phyloP scores from a whole-genome alignment of 2,888 invertebrate genomes.

The Rhagium mordax region DNA sequence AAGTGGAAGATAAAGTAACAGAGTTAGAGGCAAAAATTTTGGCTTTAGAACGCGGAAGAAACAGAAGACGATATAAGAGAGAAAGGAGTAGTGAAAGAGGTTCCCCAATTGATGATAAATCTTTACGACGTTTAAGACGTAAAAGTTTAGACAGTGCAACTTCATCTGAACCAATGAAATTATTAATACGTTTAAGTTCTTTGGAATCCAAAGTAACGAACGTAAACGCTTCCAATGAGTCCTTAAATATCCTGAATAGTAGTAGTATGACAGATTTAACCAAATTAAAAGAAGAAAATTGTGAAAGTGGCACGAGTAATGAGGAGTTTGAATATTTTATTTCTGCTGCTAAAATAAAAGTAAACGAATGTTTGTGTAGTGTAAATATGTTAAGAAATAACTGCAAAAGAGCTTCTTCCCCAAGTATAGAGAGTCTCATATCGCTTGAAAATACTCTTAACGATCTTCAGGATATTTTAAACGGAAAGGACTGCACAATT shows the following conservation, averaged over 20 bases:
- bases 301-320: conserved; percentile 66
- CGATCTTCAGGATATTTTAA: conserved; percentile 77
- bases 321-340: conserved; percentile 77
- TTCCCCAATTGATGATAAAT: conserved; percentile 65
- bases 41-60: conserved; percentile 74
- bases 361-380: conserved; percentile 79
- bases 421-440: conserved; percentile 78
- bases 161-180: conserved; percentile 85
- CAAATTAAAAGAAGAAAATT: conserved; percentile 54
- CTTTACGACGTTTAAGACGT: conserved; percentile 73
- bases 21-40: conserved; percentile 86
- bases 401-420: conserved; percentile 77
- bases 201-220: conserved; percentile 84
- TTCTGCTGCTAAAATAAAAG: conserved; percentile 77
- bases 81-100: conserved; percentile 69
- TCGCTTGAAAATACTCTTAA: conserved; percentile 78
- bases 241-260: conserved; percentile 70
- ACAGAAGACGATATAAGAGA: conserved; percentile 69
- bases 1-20: conserved; percentile 88
- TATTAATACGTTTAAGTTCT: conserved; percentile 82
- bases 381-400: conserved; percentile 77
- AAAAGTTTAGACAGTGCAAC: conserved; percentile 86
- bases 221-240: conserved; percentile 76
- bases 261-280: conserved; percentile 68
- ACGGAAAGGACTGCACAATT: conserved; percentile 60